Percentiles rank a stretch among this genome's conserved stretches.
These are phyloP conservation scores for Todiramphus chloris DNA, from an alignment of 2,113 vertebrate genomes.

Conservation along the genomic window DNA sequence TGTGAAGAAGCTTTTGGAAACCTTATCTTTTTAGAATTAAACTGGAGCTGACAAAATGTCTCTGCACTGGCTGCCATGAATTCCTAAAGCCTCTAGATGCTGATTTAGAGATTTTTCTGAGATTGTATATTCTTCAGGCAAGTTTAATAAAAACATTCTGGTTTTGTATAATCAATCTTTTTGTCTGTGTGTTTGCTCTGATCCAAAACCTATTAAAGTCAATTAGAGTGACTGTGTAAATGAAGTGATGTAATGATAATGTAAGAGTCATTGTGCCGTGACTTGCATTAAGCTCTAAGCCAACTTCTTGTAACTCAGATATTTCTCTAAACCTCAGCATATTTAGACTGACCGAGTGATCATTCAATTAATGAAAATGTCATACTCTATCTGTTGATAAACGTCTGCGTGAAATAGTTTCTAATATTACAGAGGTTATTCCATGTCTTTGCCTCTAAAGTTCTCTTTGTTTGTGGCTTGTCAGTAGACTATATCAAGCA, in stretches of 20 bases:
- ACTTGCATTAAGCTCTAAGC: constrained; percentile 34
- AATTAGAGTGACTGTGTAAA: constrained; percentile 50
- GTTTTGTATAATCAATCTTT: constrained; percentile 41
- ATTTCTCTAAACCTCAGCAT: constrained; percentile 43
- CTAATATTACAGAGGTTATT: not conserved
- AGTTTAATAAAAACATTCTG: constrained; percentile 19
- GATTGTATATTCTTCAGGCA: constrained; percentile 2
- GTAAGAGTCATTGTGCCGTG: constrained; percentile 30
- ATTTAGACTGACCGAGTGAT: constrained; percentile 20
- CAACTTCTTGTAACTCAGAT: constrained; percentile 7
- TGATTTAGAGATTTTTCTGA: constrained; percentile 21
- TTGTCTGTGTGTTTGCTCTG: constrained; percentile 44
- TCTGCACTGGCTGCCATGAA: not conserved
- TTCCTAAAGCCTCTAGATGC: constrained; percentile 8
- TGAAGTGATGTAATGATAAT: constrained; percentile 57
- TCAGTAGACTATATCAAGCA: not conserved
- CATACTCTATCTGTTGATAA: constrained; percentile 36
- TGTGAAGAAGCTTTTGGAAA: not conserved
- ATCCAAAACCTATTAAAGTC: constrained; percentile 55
- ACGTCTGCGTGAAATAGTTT: not conserved
- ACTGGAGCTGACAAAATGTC: constrained; percentile 17
- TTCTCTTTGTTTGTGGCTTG: not conserved
- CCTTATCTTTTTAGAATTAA: not conserved
- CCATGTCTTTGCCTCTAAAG: not conserved
- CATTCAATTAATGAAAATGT: constrained; percentile 48